Evolutionary conservation across 2,888 invertebrate species (phyloP), one percentile per base, ranked within the genome.

Genomic region (Lordiphosa fenestrarum): DNA sequence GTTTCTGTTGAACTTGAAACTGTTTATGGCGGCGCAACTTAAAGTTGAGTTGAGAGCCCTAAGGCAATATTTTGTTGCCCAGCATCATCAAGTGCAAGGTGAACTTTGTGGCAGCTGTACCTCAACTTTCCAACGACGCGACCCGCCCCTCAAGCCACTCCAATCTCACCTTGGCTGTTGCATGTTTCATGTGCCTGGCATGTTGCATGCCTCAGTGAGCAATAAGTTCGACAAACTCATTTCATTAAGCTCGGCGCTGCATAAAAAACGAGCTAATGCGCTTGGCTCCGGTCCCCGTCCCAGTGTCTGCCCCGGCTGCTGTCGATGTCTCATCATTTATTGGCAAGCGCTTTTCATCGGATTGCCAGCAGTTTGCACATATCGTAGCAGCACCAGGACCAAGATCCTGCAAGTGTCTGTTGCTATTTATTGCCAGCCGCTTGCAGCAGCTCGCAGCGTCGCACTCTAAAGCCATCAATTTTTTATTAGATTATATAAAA

Each of bases 401-500:
- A 41, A 15, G 38, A 38, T 12, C 36, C 59, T 15, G 40, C 15
- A 47, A 52, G 51, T 52, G 51, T 64, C 63, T 77, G 75, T 58
- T 77, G 69, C 64, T 76, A 76, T 76, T 77, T 76, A 77, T 77
- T 75, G 71, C 71, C 78, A 71, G 69, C 39, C 57, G 50, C 30
- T 9, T 10, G 15, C 13, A 30, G 15, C 13, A 30, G 19, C 58
- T 56, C 68, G 58, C 65, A 69, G 69, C 54, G 69, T 63, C 75
- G 63, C 74, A 71, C 77, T 76, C 67, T 38, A 64, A 69, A 73
- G 67, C 82, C 78, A 85, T 80, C 71, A 81, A 80, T 80, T 81
- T 85, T 84, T 81, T 84, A 85, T 85, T 85, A 77, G 85, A 81
- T 81, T 81, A 85, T 81, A 81, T 84, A 81, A 85, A 85, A 81